phyloP scores from a whole-genome alignment of 2,888 invertebrate genomes.

The Drosophila pullipes region DNA sequence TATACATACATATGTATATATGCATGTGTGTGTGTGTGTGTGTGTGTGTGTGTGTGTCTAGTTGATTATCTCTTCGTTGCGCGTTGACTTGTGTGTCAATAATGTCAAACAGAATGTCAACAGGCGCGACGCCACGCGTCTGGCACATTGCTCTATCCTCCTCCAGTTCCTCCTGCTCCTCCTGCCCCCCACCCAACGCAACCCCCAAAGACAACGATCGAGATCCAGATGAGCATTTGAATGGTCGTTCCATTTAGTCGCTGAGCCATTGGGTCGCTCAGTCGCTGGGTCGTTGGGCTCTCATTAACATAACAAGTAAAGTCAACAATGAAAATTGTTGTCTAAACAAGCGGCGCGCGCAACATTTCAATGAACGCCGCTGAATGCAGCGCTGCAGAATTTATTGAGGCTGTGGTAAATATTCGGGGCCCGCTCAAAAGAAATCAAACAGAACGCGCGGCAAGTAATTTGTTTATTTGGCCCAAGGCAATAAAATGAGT shows the following conservation, averaged over 20 bases:
- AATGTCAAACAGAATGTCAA: constrained; percentile 76
- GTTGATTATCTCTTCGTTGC: constrained; percentile 48
- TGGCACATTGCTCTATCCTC: constrained; percentile 41
- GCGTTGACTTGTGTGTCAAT: constrained; percentile 77
- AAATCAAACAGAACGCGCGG: constrained; percentile 72
- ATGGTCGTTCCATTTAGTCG: constrained; percentile 4
- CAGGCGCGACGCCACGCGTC: constrained; percentile 75
- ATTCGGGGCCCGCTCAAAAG: constrained; percentile 79
- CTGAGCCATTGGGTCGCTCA: background rate
- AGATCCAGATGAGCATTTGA: constrained; percentile 32
- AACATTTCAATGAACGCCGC: constrained; percentile 73
- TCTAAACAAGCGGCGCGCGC: constrained; percentile 77
- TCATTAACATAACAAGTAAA: constrained; percentile 81
- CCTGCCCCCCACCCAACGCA: background rate
- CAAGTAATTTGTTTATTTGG: constrained; percentile 79
- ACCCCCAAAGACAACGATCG: constrained; percentile 49
- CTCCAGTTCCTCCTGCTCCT: background rate
- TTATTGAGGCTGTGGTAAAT: constrained; percentile 79
- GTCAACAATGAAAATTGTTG: constrained; percentile 80
- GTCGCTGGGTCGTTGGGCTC: constrained; percentile 40
- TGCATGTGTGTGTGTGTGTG: background rate
- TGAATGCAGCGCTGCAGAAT: constrained; percentile 70
- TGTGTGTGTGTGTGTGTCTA: background rate
- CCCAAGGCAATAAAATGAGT: constrained; percentile 76
- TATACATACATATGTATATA: background rate